phyloP scores from a whole-genome alignment of 2,113 vertebrate species.

The Elachura formosa region DNA sequence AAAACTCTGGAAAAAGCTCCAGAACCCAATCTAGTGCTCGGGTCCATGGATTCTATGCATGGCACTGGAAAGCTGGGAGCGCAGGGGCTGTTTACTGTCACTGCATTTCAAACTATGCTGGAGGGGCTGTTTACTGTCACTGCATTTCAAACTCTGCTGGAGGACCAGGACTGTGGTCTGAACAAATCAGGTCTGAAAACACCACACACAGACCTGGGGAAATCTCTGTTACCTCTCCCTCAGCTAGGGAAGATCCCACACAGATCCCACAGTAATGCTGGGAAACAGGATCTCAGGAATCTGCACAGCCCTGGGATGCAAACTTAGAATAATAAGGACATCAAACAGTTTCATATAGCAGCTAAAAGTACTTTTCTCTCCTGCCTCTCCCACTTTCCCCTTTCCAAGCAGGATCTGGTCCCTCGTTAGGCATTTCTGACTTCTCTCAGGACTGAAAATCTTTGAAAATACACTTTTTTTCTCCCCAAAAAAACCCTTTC shows the following conservation, averaged over 20 bases:
- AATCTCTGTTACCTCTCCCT: neutral
- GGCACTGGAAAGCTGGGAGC: neutral
- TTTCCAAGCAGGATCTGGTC: neutral
- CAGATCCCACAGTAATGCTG: neutral
- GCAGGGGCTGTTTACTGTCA: neutral
- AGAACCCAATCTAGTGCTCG: neutral
- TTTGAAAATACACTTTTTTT: neutral
- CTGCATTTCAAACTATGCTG: neutral
- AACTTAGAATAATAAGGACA: neutral
- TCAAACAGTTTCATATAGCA: neutral
- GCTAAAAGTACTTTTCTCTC: neutral
- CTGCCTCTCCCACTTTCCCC: neutral
- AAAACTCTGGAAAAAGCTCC: neutral
- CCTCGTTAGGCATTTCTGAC: neutral
- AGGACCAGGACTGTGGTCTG: neutral
- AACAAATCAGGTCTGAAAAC: neutral
- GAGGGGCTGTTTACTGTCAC: neutral
- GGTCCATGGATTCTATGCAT: neutral
- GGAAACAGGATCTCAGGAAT: neutral
- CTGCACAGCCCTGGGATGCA: neutral
- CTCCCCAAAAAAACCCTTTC: neutral
- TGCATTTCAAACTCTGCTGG: neutral
- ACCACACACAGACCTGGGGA: neutral
- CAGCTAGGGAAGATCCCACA: neutral
- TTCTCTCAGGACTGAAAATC: neutral